Conservation (phyloP, 2,888 invertebrate species). For the Cephus pulcher region DNA sequence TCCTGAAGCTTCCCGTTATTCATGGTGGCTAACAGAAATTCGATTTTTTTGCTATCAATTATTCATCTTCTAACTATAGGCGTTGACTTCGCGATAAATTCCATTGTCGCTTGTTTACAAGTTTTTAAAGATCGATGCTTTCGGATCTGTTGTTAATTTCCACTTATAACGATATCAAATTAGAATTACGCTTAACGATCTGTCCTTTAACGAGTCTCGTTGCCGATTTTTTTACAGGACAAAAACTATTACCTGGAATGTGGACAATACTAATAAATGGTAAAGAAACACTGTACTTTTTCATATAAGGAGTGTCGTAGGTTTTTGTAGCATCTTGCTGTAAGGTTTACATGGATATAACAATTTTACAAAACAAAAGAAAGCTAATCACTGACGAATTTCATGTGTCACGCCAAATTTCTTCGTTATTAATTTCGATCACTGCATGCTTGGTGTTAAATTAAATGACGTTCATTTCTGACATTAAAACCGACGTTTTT, state of each 20-base stretch:
- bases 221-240: conserved; percentile 81
- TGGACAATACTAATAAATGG: conserved; percentile 80
- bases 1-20: background rate
- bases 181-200: conserved; percentile 12
- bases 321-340: conserved; percentile 6
- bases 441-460: background rate
- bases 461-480: background rate
- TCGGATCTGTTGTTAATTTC: background rate
- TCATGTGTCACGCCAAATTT: background rate
- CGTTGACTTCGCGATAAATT: background rate
- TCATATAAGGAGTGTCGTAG: conserved; percentile 12
- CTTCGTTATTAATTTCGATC: background rate
- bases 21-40: background rate
- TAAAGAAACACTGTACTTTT: conserved; percentile 67
- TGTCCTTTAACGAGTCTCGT: conserved; percentile 43
- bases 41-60: background rate
- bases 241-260: conserved; percentile 87
- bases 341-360: background rate
- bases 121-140: background rate
- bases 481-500: background rate
- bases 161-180: background rate
- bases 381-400: background rate
- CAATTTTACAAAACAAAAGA: background rate
- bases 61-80: background rate
- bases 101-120: background rate